Base-by-base conservation (phyloP, 2,797 vertebrate species). In the Lithobates sylvaticus region DNA sequence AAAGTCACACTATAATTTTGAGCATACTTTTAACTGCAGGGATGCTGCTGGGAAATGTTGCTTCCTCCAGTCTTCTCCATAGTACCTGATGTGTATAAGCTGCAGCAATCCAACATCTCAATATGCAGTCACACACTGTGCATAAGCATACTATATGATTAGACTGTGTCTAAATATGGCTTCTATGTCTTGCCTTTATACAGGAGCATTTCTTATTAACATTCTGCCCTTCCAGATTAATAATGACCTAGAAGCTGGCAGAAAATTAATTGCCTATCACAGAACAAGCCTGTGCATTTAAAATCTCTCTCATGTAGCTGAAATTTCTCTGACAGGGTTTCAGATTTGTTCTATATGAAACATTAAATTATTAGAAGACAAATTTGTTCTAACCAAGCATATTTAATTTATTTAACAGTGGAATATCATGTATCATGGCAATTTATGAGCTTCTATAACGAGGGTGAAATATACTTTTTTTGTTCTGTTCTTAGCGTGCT, bases 311-410 rank as follows among this genome's bases (percentile, higher is more conserved):
- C 47, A 83, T 29, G 76, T 78, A 81, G 36, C 18, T 65, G 67
- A 61, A 72, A 69, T 76, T 70, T 36, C 34, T 76, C 36, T 86
- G 78, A 65, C 65, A 81, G 65, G 58, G 18, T 83, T 83, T 65
- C 58, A 73, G 27, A 67, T 67, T 72, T 78, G 75, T 70, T 71
- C 36, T 54, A 36, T 78, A 36, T 76, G 61, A 72, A 82, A 68
- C 54, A 76, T 83, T 83, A 83, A 73, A 65, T 81, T 72, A 86
- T 81, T 82, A 50, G 15, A 58, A 75, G 50, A 83, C 27, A 58
- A 65, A 67, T 73, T 83, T 83, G 27, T 83, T 32, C 1, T 42
- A 61, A 29, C 36, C 18, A 71, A 72, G 29, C 50, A 36, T 68
- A 32, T 78, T 54, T 67, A 12, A 61, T 78, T 23, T 54, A 34